Evolutionary conservation across 2,113 vertebrate species (phyloP).

Genomic region (Upupa epops): DNA sequence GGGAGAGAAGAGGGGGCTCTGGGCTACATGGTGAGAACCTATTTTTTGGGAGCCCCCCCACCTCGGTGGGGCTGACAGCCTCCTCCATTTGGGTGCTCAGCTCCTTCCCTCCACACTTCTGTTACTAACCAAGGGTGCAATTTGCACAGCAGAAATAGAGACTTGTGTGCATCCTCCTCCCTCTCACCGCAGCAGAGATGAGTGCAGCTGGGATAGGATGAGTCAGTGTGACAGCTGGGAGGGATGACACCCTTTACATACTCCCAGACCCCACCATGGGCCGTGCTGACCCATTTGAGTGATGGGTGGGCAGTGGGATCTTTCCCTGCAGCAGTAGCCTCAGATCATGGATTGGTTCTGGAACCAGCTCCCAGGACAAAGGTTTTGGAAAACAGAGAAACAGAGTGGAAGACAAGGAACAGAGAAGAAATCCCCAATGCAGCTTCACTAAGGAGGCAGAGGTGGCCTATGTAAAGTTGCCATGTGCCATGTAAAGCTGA

Average conservation of each 20-base stretch:
- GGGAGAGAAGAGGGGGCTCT: background rate
- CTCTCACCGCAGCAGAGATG: background rate
- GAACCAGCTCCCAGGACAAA: background rate
- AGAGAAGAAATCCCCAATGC: background rate
- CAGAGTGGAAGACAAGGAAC: background rate
- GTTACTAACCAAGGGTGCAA: background rate
- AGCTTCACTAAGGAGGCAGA: background rate
- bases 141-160: slow-evolving; percentile 20
- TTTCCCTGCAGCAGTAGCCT: background rate
- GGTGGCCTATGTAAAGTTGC: background rate
- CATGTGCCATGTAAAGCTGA: background rate
- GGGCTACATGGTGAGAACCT: background rate
- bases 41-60: background rate
- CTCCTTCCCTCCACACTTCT: background rate
- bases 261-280: background rate
- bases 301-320: background rate
- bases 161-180: background rate
- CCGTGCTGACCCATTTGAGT: rapidly evolving
- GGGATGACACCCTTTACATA: background rate
- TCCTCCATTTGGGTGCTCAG: background rate
- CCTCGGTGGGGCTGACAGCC: background rate
- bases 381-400: background rate
- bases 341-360: no score
- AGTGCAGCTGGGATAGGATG: slow-evolving; percentile 46
- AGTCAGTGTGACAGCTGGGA: slow-evolving; percentile 35